Base-by-base conservation (phyloP, 2,797 vertebrate genomes). In the Gambusia yucatana region DNA sequence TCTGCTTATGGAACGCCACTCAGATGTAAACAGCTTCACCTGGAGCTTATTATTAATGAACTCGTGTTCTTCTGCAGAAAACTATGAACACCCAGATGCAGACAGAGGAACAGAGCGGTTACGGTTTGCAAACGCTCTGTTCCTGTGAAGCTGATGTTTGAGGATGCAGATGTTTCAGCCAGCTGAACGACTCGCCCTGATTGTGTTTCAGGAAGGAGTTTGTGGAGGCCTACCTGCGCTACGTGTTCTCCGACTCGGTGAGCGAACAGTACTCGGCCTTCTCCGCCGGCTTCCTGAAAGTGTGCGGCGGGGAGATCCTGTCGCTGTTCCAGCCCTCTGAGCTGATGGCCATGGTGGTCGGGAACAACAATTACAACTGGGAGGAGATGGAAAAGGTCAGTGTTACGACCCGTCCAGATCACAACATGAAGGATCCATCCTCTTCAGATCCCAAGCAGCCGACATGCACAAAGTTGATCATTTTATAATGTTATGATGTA, bases 341-440 rank as follows among this genome's bases (percentile, higher is more conserved):
- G 86, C 96, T 99, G 84, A 97, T 98, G 96, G 98, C 98, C 91
- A 99, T 99, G 98, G 98, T 99, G 90, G 97, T 99, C 71, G 98
- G 98, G 67, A 99, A 98, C 95, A 98, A 94, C 93, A 97, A 97
- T 94, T 99, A 99, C 95, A 97, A 99, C 96, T 99, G 98, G 98
- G 96, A 98, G 86, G 97, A 98, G 78, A 87, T 99, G 92, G 98
- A 99, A 91, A 98, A 98, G 98, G 98, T 99, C 61, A 65, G 61
- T 4, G 11, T 41, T 0, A 41, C 6, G 39, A 41, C 39, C 39
- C 7, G 39, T 41, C 39, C 44, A 46, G 44, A 46, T 46, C 44
- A 14, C 44, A 46, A 14, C 44, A 46, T 46, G 44, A 46, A 46
- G 11, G 11, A 46, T 46, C 11, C 44, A 4, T 46, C 13, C 44